Evolutionary conservation across 2,888 invertebrate species (phyloP), one percentile per base, ranked within the genome.

Genomic region (Saturnia pavonia): DNA sequence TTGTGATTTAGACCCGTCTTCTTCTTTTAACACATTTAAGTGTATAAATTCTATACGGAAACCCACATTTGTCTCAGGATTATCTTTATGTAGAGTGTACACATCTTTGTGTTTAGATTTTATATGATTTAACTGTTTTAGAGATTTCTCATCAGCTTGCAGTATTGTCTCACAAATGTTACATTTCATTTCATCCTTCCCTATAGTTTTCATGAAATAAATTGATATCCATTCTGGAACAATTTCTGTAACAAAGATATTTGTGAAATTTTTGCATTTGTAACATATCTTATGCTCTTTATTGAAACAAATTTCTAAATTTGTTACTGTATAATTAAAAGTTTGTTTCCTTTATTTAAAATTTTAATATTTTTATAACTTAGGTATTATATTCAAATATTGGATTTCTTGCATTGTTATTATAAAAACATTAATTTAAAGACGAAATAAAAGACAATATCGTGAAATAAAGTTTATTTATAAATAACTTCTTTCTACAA

Each of bases 11-110:
- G 76, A 72, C 12, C 85, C 87, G 3, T 73, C 82, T 3, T 86
- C 87, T 43, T 87, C 88, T 74, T 90, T 90, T 73, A 89, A 74
- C 70, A 87, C 83, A 75, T 89, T 90, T 25, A 91, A 78, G 72
- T 91, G 86, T 8, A 93, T 80, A 73, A 92, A 92, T 74, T 92
- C 92, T 45, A 94, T 92, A 66, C 88, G 90, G 73, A 91, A 94
- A 3, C 92, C 91, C 0, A 91, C 87, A 0, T 85, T 84, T 9
- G 87, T 84, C 34, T 91, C 89, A 0, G 88, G 84, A 72, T 88
- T 89, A n/a, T 88, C 87, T 73, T 90, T 92, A 67, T 94, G 93
- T 0, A 94, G 80, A 0, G 90, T 88, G 43, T 87, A 86, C 1
- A 94, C 84, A 68, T 91, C 92, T 69, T 84, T 87, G 69, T 93